phyloP scores from a whole-genome alignment of 1,140 invertebrate genomes.

The Cepaea nemoralis region DNA sequence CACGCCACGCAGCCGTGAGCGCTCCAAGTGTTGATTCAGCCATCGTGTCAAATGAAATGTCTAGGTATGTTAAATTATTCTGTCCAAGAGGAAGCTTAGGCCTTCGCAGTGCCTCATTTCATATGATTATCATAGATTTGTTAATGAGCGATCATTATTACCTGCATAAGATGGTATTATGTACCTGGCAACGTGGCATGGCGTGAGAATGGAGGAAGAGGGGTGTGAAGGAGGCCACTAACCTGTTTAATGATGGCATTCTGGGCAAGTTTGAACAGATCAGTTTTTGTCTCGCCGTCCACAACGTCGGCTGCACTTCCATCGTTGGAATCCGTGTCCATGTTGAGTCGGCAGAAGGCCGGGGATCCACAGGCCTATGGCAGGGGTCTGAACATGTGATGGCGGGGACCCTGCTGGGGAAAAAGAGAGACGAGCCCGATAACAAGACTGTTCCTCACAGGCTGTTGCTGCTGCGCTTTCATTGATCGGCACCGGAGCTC shows the following conservation, averaged over 20 bases:
- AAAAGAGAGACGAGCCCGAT: slow-evolving; percentile 20
- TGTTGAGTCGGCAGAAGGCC: slow-evolving; percentile 45
- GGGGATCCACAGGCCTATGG: slow-evolving; percentile 29
- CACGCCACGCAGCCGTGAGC: background rate
- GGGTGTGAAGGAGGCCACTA: slow-evolving; percentile 38
- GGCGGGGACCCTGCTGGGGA: slow-evolving; percentile 32
- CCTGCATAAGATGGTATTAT: slow-evolving; percentile 54
- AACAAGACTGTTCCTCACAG: slow-evolving; percentile 15
- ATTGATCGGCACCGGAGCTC: slow-evolving; percentile 13
- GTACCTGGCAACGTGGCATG: slow-evolving; percentile 48
- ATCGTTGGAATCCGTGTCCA: slow-evolving; percentile 70
- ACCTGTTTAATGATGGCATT: slow-evolving; percentile 72
- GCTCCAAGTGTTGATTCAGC: background rate
- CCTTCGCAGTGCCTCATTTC: slow-evolving; percentile 46
- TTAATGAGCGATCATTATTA: slow-evolving; percentile 63
- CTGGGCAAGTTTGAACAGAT: slow-evolving; percentile 68
- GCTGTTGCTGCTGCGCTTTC: slow-evolving; percentile 20
- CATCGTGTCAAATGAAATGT: slow-evolving; percentile 29
- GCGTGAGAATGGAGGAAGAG: background rate
- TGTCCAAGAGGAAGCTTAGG: slow-evolving; percentile 32
- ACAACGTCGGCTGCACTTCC: slow-evolving; percentile 61
- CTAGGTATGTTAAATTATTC: slow-evolving; percentile 40
- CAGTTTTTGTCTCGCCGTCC: slow-evolving; percentile 69
- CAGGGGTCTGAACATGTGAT: slow-evolving; percentile 32
- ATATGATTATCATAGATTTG: slow-evolving; percentile 70